These are phyloP conservation scores for Lepidurus couesii DNA, from an alignment of 1,140 invertebrate species.

Conservation along the genomic window DNA sequence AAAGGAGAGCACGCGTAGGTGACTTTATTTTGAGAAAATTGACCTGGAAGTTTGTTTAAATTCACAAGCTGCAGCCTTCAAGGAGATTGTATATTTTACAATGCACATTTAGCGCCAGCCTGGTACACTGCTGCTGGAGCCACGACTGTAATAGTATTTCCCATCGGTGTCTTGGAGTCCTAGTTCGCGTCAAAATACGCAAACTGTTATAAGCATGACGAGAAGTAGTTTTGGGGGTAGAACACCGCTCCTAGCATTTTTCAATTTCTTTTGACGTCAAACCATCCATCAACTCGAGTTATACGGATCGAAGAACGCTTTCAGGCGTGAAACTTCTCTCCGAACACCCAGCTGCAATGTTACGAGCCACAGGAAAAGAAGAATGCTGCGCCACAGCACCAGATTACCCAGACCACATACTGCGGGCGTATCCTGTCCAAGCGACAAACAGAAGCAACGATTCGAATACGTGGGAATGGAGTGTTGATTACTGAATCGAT, in stretches of 20 bases:
- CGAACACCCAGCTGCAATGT: not conserved
- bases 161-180: no score
- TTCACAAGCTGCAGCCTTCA: not conserved
- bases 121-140: not conserved
- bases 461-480: no score
- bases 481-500: no score
- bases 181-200: not conserved
- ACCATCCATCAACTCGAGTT: not conserved
- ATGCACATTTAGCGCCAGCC: not conserved
- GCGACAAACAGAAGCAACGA: no score
- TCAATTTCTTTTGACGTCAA: not conserved
- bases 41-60: not conserved
- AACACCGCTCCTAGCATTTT: not conserved
- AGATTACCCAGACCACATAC: no score
- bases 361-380: not conserved
- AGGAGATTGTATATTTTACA: conserved; percentile 16
- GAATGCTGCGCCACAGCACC: no score
- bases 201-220: conserved; percentile 1
- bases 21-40: conserved; percentile 6
- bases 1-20: no score
- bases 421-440: no score
- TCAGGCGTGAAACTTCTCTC: not conserved
- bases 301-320: not conserved
- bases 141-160: no score
- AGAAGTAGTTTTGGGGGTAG: not conserved